Percentiles rank a stretch among this genome's conserved stretches.
Evolutionary conservation across 2,113 vertebrate species (phyloP).

Genomic region (Alectura lathami): DNA sequence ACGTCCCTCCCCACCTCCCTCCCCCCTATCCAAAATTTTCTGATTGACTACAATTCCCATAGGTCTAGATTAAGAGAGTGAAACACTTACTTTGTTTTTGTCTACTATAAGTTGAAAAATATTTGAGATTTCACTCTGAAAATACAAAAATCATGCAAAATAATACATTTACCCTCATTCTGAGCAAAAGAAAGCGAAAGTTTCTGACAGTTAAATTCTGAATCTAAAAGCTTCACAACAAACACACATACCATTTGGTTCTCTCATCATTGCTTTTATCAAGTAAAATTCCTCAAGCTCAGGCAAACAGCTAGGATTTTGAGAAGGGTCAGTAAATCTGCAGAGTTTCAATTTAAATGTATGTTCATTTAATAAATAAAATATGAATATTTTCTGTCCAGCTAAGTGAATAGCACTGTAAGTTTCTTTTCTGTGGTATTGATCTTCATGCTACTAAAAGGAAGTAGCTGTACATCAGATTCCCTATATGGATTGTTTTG

Average conservation of each 20-base stretch:
- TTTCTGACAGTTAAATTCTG: neutral
- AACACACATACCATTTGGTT: neutral
- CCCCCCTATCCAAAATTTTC: accelerated
- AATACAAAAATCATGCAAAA: neutral
- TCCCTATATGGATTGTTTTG: neutral
- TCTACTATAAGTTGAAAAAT: neutral
- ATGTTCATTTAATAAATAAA: neutral
- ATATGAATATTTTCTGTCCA: neutral
- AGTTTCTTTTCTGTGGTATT: neutral
- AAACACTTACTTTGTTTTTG: neutral
- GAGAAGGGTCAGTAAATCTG: neutral
- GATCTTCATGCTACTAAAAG: neutral
- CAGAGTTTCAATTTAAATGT: neutral
- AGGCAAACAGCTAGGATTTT: neutral
- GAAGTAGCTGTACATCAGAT: neutral
- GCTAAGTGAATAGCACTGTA: neutral
- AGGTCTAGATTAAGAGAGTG: neutral
- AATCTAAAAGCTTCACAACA: neutral
- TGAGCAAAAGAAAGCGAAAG: neutral
- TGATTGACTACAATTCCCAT: neutral
- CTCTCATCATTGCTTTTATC: neutral
- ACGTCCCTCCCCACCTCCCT: neutral
- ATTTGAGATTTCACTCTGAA: neutral
- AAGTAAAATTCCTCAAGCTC: neutral
- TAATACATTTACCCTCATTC: neutral